Percentiles rank a stretch among this genome's conserved stretches.
phyloP scores from a whole-genome alignment of 2,113 vertebrate genomes.

The Tylochromis polylepis region DNA sequence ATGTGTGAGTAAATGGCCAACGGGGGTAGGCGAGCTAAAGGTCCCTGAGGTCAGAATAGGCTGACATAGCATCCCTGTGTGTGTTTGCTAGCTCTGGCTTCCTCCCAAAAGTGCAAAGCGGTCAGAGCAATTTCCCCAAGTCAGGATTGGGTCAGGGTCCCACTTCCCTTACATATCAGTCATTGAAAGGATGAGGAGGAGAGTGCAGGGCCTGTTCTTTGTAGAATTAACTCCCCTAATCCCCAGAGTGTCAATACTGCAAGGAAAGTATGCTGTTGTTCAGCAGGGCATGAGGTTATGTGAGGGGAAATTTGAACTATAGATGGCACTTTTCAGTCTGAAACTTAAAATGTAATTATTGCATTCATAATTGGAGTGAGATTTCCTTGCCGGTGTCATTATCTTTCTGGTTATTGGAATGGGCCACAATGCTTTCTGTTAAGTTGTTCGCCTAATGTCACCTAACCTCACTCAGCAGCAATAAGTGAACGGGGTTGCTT shows the following conservation, averaged over 20 bases:
- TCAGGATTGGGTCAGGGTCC: constrained; percentile 65
- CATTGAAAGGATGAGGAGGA: constrained; percentile 64
- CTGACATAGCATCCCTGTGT: constrained; percentile 37
- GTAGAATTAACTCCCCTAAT: constrained; percentile 59
- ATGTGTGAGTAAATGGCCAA: constrained; percentile 42
- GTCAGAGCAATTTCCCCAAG: constrained; percentile 76
- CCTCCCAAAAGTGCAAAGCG: constrained; percentile 63
- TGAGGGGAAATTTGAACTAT: constrained; percentile 26
- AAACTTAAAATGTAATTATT: constrained; percentile 47
- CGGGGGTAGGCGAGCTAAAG: constrained; percentile 43
- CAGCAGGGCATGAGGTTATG: constrained; percentile 9
- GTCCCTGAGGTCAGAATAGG: constrained; percentile 56
- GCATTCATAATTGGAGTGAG: constrained; percentile 40
- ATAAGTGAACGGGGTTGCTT: constrained; percentile 27
- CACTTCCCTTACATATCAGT: constrained; percentile 70
- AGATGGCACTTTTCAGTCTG: constrained; percentile 25
- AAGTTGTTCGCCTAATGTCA: constrained; percentile 42
- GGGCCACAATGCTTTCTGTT: constrained; percentile 17
- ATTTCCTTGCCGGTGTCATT: constrained; percentile 54
- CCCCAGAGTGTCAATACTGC: constrained; percentile 22
- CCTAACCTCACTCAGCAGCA: constrained; percentile 46
- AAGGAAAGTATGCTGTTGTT: constrained; percentile 37
- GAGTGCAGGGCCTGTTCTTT: constrained; percentile 40
- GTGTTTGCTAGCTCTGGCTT: constrained; percentile 65
- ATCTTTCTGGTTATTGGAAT: constrained; percentile 39